Percentiles rank a stretch among this genome's conserved stretches.
Evolutionary conservation across 2,797 vertebrate species (phyloP).

Genomic region (Pogoniulus pusillus): DNA sequence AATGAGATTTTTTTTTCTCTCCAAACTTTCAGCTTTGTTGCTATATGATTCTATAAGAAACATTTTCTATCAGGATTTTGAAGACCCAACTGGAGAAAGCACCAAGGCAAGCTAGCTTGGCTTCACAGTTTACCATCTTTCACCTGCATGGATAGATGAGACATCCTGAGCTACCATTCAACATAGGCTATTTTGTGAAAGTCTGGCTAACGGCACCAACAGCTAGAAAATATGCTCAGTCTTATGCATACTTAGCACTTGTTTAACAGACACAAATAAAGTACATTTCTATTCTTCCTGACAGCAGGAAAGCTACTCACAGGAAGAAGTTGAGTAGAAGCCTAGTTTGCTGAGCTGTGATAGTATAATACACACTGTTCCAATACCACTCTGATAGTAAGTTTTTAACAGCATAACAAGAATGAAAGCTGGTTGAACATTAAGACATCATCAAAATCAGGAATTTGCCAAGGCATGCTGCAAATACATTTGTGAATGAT

Average conservation of each 20-base stretch:
- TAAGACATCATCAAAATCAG: not conserved
- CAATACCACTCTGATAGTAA: not conserved
- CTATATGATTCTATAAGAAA: not conserved
- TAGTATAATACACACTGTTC: not conserved
- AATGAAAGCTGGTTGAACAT: not conserved
- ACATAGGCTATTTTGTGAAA: not conserved
- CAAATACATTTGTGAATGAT: not conserved
- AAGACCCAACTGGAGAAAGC: not conserved
- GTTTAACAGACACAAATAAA: not conserved
- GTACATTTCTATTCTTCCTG: not conserved
- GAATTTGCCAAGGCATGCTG: not conserved
- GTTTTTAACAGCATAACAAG: not conserved
- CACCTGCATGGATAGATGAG: not conserved
- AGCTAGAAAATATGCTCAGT: not conserved
- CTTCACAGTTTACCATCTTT: not conserved
- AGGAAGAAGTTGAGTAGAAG: not conserved
- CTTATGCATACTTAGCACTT: not conserved
- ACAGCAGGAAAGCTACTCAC: not conserved
- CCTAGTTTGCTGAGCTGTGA: not conserved
- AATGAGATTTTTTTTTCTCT: not conserved
- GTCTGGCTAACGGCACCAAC: not conserved
- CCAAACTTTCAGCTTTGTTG: not conserved
- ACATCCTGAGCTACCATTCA: not conserved
- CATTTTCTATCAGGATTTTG: not conserved
- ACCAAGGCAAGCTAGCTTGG: not conserved